Evolutionary conservation across 2,888 invertebrate genomes (phyloP).

Genomic region (Cryptocheilus praepositus): DNA sequence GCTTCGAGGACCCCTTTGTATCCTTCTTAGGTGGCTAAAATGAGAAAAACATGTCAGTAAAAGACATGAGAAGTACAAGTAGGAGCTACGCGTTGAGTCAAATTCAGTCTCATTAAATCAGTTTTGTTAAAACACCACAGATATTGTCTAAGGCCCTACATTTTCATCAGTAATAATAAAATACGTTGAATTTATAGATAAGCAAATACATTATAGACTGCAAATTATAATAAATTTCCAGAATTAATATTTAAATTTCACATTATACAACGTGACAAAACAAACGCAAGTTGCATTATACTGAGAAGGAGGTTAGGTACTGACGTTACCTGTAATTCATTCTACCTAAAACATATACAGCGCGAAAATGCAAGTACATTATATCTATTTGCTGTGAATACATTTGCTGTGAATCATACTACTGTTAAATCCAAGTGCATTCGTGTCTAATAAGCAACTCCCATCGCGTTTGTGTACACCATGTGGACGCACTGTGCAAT

Average conservation of each 20-base stretch:
- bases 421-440: neutral
- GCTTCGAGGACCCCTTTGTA: slow-evolving; percentile 91
- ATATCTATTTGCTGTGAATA: neutral
- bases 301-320: no score
- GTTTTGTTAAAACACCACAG: slow-evolving; percentile 67
- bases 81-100: slow-evolving; percentile 1
- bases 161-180: slow-evolving; percentile 38
- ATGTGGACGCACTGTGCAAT: slow-evolving; percentile 32
- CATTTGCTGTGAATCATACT: neutral
- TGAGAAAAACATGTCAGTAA: slow-evolving; percentile 19
- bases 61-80: no score
- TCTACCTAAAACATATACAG: no score
- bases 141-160: slow-evolving; percentile 24
- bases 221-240: no score
- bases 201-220: no score
- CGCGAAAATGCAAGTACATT: neutral
- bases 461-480: slow-evolving; percentile 16
- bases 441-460: neutral
- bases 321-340: no score
- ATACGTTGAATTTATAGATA: no score
- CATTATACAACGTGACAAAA: no score
- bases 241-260: no score
- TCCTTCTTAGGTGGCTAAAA: slow-evolving; percentile 95
- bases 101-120: slow-evolving; percentile 76
- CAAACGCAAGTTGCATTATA: no score